These are phyloP conservation scores for Calephelis virginiensis DNA, from an alignment of 1,140 invertebrate genomes.

Conservation along the genomic window DNA sequence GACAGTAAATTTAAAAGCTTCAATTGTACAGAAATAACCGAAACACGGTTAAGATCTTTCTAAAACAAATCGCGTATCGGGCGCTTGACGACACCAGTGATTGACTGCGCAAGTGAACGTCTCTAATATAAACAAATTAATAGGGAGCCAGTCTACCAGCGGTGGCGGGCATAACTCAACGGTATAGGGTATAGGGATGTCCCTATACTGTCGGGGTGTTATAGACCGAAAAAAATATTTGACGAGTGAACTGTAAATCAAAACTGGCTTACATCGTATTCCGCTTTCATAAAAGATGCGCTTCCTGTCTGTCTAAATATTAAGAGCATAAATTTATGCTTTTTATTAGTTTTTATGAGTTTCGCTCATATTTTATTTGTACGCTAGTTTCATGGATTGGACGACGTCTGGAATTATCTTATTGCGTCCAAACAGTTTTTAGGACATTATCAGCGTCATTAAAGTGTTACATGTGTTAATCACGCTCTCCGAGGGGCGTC, in stretches of 20 bases:
- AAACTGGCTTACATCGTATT: slow-evolving; percentile 33
- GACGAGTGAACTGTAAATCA: slow-evolving; percentile 57
- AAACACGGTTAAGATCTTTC: slow-evolving; percentile 76
- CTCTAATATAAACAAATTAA: slow-evolving; percentile 78
- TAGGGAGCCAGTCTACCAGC: slow-evolving; percentile 53
- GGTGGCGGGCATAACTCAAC: slow-evolving; percentile 37
- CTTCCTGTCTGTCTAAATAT: slow-evolving; percentile 54
- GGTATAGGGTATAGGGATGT: slow-evolving; percentile 22
- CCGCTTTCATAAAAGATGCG: slow-evolving; percentile 47
- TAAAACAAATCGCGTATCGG: slow-evolving; percentile 75
- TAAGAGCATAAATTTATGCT: slow-evolving; percentile 53
- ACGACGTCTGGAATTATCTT: slow-evolving; percentile 8
- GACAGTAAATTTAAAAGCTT: slow-evolving; percentile 77
- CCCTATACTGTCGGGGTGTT: slow-evolving; percentile 33
- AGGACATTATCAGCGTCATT: slow-evolving; percentile 55
- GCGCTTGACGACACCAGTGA: slow-evolving; percentile 71
- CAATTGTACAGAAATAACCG: slow-evolving; percentile 76
- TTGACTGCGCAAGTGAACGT: slow-evolving; percentile 74
- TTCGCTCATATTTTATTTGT: slow-evolving; percentile 40
- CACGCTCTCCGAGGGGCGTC: slow-evolving; percentile 43
- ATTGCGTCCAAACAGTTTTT: slow-evolving; percentile 27
- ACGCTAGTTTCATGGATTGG: slow-evolving; percentile 18
- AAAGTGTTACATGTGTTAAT: slow-evolving; percentile 67
- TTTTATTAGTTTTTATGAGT: slow-evolving; percentile 49
- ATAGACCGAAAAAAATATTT: slow-evolving; percentile 59